Base-by-base conservation (phyloP, 1,140 invertebrate species). In the Idris sp. region DNA sequence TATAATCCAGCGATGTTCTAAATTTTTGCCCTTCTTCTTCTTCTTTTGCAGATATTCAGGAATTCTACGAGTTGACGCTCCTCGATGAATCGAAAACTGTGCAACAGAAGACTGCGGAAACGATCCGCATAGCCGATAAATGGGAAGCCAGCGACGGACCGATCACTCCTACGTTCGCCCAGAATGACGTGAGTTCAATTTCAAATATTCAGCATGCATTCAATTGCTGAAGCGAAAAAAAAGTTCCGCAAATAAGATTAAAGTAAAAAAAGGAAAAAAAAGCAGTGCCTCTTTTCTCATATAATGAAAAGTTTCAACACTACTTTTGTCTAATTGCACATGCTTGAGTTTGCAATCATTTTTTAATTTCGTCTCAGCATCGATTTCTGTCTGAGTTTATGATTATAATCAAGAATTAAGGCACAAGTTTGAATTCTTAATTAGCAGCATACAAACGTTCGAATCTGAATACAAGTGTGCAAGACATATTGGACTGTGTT, bases 31-130 rank as follows among this genome's bases (percentile, higher is more conserved):
- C n/a, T n/a, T 36, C 31, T 68, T 43, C 80, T 80, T 83, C 76
- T 80, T 82, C 82, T 81, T 58, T 92, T 93, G 11, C 92, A 98
- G 97, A 99, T 91, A 98, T 99, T 81, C 97, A 99, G 91, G 97
- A 99, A 87, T 98, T 99, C 88, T 99, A 98, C 89, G 97, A 99
- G 89, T 90, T 97, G 73, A 98, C 97, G 38, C 90, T 99, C 62
- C 90, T 98, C 79, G 97, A 98, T 89, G 97, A 98, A 84, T 95
- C 92, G 36, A 98, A 98, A 89, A 94, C 94, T 46, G 91, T 96
- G 61, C 95, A 98, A 84, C 95, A 98, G 89, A 98, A 98, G 88
- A 97, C 96, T 49, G 93, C 93, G 16, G 97, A 98, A 88, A 98
- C 97, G 22, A 92, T 98, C 78, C 93, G 96, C 81, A 97, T 98